Evolutionary conservation across 1,140 invertebrate genomes (phyloP), one percentile per base, ranked within the genome.

Genomic region (Lepidurus apus): DNA sequence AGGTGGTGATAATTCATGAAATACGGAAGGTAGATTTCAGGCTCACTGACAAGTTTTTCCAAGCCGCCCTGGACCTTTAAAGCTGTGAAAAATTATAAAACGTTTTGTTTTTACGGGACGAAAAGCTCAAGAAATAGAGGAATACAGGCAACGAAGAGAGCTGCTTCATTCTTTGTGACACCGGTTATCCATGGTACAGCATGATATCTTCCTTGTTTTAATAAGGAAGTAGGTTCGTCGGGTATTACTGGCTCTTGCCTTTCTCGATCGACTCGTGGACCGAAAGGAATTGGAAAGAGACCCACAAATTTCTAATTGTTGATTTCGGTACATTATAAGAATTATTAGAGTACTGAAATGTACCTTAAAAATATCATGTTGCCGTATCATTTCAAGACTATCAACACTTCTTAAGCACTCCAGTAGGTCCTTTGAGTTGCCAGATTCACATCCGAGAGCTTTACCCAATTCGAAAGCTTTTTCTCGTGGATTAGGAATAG

Each of bases 141-240:
- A 78, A 79, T 80, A 77, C 79, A 44, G 17, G 26, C 77, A 73
- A 74, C 42, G 43, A 78, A 24, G n/a, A 80, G 42, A 3, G 44
- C 88, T 83, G 92, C 91, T 83, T 93, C 91, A 79, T 91, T 87
- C 78, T 88, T 86, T 0, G 89, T 91, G 73, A 90, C 84, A 74
- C 91, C 91, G 79, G 88, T 87, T 17, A 93, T 89, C 24, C 90
- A 83, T 2, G 92, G 91, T 9, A 92, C 88, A 74, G 90, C 87
- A 75, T 89, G 83, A 77, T 91, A 88, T 17, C 89, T 86, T 42
- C 89, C 89, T 73, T 87, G 82, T 65, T 85, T 83, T 13, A 91
- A 87, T 1, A 89, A 83, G 24, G 88, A 85, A 8, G 86, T 81
- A 0, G 91, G 91, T 82, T 90, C 85, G 26, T 87, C 88, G 0